A percentile compares a stretch with the other conserved stretches of the same genome.
Conservation (phyloP, 2,888 invertebrate species). For the Blastobasis adustella region DNA sequence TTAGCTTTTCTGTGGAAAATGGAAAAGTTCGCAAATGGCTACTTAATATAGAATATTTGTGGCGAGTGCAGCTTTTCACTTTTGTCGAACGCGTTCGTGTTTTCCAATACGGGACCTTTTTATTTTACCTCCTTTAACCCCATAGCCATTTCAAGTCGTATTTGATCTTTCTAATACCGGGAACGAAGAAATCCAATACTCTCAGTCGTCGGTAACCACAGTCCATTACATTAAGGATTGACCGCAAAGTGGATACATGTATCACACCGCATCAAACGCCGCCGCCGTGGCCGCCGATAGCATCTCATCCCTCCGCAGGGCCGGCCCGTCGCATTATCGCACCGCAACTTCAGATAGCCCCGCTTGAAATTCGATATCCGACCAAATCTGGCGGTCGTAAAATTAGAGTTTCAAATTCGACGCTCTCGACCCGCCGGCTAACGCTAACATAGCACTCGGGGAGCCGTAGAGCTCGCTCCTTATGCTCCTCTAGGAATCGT, state of each 20-base stretch:
- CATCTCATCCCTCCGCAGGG: no score
- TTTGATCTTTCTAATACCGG: conserved; percentile 13
- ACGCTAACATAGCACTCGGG: conserved; percentile 7
- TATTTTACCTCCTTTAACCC: no score
- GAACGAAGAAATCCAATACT: not conserved
- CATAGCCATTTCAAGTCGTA: not conserved
- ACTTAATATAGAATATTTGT: conserved; percentile 28
- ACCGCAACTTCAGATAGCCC: conserved; percentile 53
- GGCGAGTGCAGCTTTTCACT: conserved; percentile 7
- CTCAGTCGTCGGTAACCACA: conserved; percentile 1
- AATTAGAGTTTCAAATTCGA: conserved; percentile 49
- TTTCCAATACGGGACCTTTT: no score
- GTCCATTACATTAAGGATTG: conserved; percentile 54
- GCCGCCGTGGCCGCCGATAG: no score
- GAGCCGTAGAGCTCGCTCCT: conserved; percentile 18
- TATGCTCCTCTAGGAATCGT: conserved; percentile 44
- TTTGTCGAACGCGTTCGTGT: not conserved
- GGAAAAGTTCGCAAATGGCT: conserved; percentile 41
- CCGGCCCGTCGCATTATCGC: conserved; percentile 45
- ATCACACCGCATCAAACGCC: no score
- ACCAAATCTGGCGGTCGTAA: conserved; percentile 59
- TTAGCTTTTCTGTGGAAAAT: conserved; percentile 53
- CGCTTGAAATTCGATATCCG: conserved; percentile 65
- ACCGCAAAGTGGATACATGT: conserved; percentile 32
- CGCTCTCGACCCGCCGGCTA: conserved; percentile 15